These are phyloP conservation scores for Clarias magur DNA, from an alignment of 2,113 vertebrate species.

Conservation along the genomic window DNA sequence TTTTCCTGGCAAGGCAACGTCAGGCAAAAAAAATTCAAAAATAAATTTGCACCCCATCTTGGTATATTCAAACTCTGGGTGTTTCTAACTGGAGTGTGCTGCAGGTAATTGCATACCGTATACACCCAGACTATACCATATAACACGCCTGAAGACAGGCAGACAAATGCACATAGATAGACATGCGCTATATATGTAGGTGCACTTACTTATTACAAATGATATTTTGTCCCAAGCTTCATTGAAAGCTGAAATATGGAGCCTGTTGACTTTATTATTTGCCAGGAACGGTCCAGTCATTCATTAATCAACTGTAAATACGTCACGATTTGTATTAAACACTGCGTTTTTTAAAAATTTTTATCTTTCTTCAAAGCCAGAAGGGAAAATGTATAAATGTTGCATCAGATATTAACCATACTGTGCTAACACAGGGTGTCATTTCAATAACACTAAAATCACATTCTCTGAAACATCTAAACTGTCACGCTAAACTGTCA, in stretches of 20 bases:
- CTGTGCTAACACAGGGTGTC: not conserved
- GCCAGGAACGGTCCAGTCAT: not conserved
- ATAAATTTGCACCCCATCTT: conserved; percentile 62
- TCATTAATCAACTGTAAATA: not conserved
- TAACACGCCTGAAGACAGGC: not conserved
- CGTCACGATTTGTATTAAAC: not conserved
- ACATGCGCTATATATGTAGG: not conserved
- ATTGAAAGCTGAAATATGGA: not conserved
- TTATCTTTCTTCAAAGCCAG: not conserved
- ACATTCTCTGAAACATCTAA: not conserved
- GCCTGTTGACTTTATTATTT: not conserved
- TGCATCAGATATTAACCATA: not conserved
- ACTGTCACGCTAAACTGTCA: not conserved
- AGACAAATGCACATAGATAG: not conserved
- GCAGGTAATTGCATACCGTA: not conserved
- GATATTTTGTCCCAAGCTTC: too few species aligned
- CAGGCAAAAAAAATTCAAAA: conserved; percentile 38
- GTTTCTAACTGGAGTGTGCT: conserved; percentile 27
- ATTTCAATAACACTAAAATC: not conserved
- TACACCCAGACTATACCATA: not conserved
- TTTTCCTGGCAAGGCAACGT: conserved; percentile 40
- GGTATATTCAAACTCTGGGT: conserved; percentile 65
- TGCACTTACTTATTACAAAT: not conserved
- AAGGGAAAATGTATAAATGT: too few species aligned
- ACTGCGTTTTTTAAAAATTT: not conserved